Percentiles rank a stretch among this genome's conserved stretches.
Conservation (phyloP, 2,797 vertebrate genomes). For the Clarias pachynema region DNA sequence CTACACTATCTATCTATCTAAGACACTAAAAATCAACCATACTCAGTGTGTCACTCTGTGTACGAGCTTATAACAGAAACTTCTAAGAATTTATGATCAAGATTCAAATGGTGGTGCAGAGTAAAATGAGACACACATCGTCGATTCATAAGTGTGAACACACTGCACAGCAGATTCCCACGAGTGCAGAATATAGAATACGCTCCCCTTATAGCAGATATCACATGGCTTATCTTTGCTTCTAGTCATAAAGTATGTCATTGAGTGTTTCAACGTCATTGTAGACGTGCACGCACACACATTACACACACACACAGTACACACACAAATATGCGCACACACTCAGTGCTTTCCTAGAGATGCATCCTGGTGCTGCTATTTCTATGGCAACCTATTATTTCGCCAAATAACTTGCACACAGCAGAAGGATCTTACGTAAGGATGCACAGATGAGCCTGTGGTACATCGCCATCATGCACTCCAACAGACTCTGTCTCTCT, state of each 20-base stretch:
- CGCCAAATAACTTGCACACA: slow-evolving; percentile 40
- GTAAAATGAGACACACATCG: slow-evolving; percentile 28
- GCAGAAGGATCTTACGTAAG: slow-evolving; percentile 52
- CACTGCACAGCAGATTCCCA: slow-evolving; percentile 25
- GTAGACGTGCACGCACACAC: neutral
- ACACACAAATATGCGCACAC: slow-evolving; percentile 4
- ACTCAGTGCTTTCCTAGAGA: slow-evolving; percentile 26
- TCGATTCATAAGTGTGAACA: neutral
- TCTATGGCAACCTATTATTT: slow-evolving; percentile 53
- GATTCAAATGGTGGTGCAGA: slow-evolving; percentile 11
- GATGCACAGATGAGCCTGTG: slow-evolving; percentile 32
- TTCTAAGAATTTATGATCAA: neutral
- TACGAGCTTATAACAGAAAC: neutral
- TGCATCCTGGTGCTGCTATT: slow-evolving; percentile 45
- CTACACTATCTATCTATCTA: neutral
- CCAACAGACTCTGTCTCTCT: slow-evolving; percentile 2
- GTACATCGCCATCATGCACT: slow-evolving; percentile 28
- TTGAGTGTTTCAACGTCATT: slow-evolving; percentile 17
- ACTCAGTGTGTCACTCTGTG: neutral
- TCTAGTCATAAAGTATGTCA: slow-evolving; percentile 36
- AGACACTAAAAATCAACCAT: neutral
- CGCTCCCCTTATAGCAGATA: slow-evolving; percentile 18
- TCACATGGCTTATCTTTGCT: slow-evolving; percentile 22
- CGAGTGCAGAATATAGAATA: slow-evolving; percentile 17
- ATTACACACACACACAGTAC: slow-evolving; percentile 14